phyloP scores from a whole-genome alignment of 2,888 invertebrate genomes.

The Campaea margaritaria region DNA sequence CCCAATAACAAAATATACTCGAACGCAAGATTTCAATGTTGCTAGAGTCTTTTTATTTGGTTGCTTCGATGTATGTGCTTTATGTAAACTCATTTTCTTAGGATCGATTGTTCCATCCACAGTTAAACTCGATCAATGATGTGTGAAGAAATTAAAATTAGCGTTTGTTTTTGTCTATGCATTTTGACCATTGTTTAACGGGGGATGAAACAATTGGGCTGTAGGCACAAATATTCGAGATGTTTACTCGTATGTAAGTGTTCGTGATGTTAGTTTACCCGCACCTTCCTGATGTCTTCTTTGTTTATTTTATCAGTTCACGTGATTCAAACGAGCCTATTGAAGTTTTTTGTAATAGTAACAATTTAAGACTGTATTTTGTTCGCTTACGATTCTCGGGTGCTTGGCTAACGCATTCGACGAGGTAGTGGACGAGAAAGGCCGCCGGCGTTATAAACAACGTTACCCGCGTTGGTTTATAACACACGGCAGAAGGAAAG shows the following conservation, averaged over 20 bases:
- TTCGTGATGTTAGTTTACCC: neutral
- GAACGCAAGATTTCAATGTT: neutral
- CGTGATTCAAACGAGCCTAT: constrained; percentile 20
- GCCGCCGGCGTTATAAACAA: constrained; percentile 12
- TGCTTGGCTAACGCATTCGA: constrained; percentile 44
- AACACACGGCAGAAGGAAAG: constrained; percentile 21
- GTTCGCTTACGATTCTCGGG: constrained; percentile 50
- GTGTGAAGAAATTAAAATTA: too few species aligned
- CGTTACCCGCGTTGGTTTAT: constrained; percentile 3
- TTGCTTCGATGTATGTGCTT: too few species aligned
- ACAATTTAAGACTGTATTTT: constrained; percentile 58
- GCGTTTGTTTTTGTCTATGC: too few species aligned
- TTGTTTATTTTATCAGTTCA: constrained; percentile 9
- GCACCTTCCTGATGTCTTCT: constrained; percentile 1
- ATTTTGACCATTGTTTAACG: too few species aligned
- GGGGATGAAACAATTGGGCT: too few species aligned
- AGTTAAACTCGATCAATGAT: too few species aligned
- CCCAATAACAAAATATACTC: neutral
- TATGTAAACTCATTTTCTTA: too few species aligned
- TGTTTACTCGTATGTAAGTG: neutral
- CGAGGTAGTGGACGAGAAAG: constrained; percentile 43
- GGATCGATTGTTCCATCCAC: too few species aligned
- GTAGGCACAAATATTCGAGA: too few species aligned
- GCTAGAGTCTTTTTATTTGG: too few species aligned
- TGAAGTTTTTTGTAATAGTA: constrained; percentile 45